Evolutionary conservation across 2,888 invertebrate genomes (phyloP).

Genomic region (Branchinecta sandiegonensis): DNA sequence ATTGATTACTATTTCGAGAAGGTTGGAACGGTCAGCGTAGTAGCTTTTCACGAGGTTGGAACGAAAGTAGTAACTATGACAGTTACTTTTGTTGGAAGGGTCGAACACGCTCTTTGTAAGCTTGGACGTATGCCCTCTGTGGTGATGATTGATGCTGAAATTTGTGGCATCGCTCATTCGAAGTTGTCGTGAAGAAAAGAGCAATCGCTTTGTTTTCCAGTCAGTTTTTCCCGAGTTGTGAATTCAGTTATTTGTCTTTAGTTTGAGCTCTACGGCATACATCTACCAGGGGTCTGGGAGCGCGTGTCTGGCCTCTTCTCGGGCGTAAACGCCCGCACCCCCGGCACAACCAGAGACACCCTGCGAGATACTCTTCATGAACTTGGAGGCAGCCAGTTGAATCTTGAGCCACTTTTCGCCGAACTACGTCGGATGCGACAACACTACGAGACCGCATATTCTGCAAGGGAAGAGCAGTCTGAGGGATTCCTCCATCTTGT

Average conservation of each 20-base stretch:
- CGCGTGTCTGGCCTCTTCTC: background rate
- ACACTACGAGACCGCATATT: background rate
- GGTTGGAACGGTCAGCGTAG: too few species aligned
- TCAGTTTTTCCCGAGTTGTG: too few species aligned
- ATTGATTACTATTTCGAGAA: too few species aligned
- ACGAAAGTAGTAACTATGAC: too few species aligned
- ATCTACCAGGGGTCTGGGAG: background rate
- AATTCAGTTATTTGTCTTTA: background rate
- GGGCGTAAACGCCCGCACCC: background rate
- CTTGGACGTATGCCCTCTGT: too few species aligned
- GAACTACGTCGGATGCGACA: background rate
- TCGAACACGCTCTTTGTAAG: too few species aligned
- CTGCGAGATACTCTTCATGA: background rate
- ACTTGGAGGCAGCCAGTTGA: background rate
- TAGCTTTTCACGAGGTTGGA: too few species aligned
- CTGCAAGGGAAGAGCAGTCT: background rate
- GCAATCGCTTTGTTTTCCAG: too few species aligned
- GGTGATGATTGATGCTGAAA: too few species aligned
- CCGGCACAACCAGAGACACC: background rate
- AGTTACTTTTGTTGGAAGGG: too few species aligned
- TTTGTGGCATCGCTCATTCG: too few species aligned
- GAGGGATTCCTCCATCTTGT: constrained; percentile 3
- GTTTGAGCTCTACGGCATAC: background rate
- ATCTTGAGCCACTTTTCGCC: background rate
- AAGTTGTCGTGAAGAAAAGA: too few species aligned